Conservation (phyloP, 1,140 invertebrate genomes). For the Pseudomyrmex gracilis region DNA sequence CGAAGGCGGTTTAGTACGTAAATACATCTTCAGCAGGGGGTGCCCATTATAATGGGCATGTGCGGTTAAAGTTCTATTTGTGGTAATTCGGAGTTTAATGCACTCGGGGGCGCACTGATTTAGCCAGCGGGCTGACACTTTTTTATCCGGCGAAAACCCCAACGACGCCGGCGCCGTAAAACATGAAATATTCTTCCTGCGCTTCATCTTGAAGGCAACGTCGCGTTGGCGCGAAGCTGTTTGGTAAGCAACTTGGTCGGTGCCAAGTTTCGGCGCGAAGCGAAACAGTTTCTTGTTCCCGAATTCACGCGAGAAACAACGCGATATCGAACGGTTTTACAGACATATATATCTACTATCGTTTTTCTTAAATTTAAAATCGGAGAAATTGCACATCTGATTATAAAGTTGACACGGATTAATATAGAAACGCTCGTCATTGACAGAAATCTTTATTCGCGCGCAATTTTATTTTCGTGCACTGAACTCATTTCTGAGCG, state of each 20-base stretch:
- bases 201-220: constrained; percentile 47
- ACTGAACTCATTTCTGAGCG: constrained; percentile 50
- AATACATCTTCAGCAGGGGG: constrained; percentile 85
- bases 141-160: constrained; percentile 70
- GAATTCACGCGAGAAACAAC: not conserved
- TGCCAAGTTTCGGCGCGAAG: not conserved
- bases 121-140: constrained; percentile 75
- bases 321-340: not conserved
- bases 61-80: constrained; percentile 86
- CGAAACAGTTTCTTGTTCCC: not conserved
- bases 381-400: constrained; percentile 1
- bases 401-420: constrained; percentile 23
- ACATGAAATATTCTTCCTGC: constrained; percentile 81
- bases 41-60: constrained; percentile 85
- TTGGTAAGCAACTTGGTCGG: not conserved
- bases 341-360: too few species aligned
- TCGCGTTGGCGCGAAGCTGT: not conserved
- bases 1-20: constrained; percentile 83
- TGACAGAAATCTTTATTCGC: not conserved
- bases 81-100: constrained; percentile 85
- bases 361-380: constrained; percentile 20
- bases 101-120: constrained; percentile 79
- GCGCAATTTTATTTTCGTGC: constrained; percentile 43
- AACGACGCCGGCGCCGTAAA: constrained; percentile 75
- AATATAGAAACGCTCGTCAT: constrained; percentile 46